phyloP scores from a whole-genome alignment of 2,888 invertebrate species.

The Deilephila elpenor region DNA sequence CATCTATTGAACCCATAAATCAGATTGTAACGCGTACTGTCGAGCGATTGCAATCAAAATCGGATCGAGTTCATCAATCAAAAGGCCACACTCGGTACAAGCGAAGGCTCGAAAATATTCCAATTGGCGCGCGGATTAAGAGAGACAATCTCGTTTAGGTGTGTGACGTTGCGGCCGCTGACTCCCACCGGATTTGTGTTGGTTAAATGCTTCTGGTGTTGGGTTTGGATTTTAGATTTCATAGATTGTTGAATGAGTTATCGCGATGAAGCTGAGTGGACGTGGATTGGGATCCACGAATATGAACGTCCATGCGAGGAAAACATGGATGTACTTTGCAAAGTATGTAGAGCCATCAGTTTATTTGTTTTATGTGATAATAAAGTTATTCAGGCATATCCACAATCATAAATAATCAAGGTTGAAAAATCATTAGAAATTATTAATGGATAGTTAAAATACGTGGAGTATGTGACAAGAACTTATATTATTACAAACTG shows the following conservation, averaged over 20 bases:
- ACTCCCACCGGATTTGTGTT: not conserved
- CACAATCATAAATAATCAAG: no score
- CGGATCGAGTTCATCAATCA: constrained; percentile 32
- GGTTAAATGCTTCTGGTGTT: not conserved
- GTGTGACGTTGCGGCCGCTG: not conserved
- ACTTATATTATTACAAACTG: no score
- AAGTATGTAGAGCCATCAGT: no score
- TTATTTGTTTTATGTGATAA: no score
- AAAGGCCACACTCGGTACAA: constrained; percentile 12
- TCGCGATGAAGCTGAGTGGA: not conserved
- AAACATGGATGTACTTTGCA: not conserved
- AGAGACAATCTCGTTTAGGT: constrained; percentile 13
- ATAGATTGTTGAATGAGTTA: not conserved
- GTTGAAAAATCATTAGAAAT: no score
- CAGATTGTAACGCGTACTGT: constrained; percentile 21
- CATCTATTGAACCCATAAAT: constrained; percentile 19
- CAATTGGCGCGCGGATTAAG: constrained; percentile 6
- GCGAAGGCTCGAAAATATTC: constrained; percentile 20
- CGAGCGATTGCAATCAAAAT: constrained; percentile 20
- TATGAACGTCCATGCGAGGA: not conserved
- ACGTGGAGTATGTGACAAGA: no score
- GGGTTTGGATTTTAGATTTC: not conserved
- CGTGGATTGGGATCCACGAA: no score
- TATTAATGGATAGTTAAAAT: no score
- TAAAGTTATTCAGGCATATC: no score